These are phyloP conservation scores for Notolabrus celidotus DNA, from an alignment of 2,797 vertebrate genomes.

Conservation along the genomic window DNA sequence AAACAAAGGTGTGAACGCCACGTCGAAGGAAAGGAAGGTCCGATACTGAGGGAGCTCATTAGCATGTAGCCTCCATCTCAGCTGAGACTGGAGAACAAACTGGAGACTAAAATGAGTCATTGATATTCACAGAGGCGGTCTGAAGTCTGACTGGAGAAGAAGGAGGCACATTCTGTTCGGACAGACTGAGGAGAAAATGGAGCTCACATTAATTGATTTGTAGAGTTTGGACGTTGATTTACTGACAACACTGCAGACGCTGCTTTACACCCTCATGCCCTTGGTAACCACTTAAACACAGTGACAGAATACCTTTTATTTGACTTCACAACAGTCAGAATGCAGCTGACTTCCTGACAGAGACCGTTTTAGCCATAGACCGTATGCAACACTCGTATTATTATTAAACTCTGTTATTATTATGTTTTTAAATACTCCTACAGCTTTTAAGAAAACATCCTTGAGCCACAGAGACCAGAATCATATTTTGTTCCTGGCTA, in stretches of 20 bases:
- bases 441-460: too few relatives aligned
- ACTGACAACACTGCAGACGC: not conserved
- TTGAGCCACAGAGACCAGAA: too few relatives aligned
- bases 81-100: not conserved
- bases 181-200: slow-evolving; percentile 17
- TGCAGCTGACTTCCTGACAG: too few relatives aligned
- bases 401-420: too few relatives aligned
- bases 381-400: too few relatives aligned
- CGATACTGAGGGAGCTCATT: not conserved
- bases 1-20: not conserved
- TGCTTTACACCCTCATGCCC: not conserved
- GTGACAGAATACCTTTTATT: too few relatives aligned
- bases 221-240: slow-evolving; percentile 11
- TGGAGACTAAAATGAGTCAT: not conserved
- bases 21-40: not conserved
- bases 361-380: too few relatives aligned
- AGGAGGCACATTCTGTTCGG: not conserved
- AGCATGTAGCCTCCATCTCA: not conserved
- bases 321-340: too few relatives aligned
- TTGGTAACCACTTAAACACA: too few relatives aligned
- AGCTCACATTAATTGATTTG: slow-evolving; percentile 8
- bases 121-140: not conserved
- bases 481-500: too few relatives aligned
- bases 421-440: too few relatives aligned
- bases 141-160: not conserved